Conservation (phyloP, 2,888 invertebrate species). For the Drosophila rubida region DNA sequence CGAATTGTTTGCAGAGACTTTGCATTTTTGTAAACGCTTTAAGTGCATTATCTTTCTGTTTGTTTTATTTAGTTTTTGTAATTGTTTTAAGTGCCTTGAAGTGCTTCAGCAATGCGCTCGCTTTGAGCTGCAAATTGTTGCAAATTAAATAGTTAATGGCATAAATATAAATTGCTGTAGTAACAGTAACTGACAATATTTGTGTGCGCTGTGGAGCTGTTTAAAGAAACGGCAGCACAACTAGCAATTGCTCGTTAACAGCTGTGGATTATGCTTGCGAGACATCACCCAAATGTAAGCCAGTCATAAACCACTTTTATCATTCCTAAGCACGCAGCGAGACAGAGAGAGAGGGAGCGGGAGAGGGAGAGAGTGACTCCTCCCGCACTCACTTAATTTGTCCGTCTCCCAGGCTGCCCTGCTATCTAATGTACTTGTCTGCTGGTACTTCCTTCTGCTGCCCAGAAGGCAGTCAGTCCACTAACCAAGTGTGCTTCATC, state of each 20-base stretch:
- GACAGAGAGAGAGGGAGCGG: slow-evolving; percentile 11
- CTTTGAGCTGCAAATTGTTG: no score
- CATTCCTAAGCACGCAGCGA: slow-evolving; percentile 48
- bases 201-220: slow-evolving; percentile 5
- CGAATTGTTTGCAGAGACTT: no score
- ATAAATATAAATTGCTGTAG: no score
- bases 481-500: slow-evolving; percentile 60
- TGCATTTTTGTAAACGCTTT: no score
- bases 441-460: slow-evolving; percentile 34
- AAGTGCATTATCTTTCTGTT: no score
- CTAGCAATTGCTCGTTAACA: slow-evolving; percentile 57
- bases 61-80: no score
- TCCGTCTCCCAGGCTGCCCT: slow-evolving; percentile 1
- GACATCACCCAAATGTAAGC: slow-evolving; percentile 41
- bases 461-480: slow-evolving; percentile 48
- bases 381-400: slow-evolving; percentile 42
- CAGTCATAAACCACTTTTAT: slow-evolving; percentile 72
- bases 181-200: no score
- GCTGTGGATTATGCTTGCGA: slow-evolving; percentile 55
- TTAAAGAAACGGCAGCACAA: slow-evolving; percentile 21
- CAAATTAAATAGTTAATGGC: no score
- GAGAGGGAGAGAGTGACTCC: not conserved
- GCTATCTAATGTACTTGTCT: slow-evolving; percentile 58
- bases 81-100: no score
- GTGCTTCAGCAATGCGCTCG: no score